A percentile compares a stretch with the other conserved stretches of the same genome.
These are phyloP conservation scores for Riptortus pedestris DNA, from an alignment of 1,140 invertebrate genomes.

Conservation along the genomic window DNA sequence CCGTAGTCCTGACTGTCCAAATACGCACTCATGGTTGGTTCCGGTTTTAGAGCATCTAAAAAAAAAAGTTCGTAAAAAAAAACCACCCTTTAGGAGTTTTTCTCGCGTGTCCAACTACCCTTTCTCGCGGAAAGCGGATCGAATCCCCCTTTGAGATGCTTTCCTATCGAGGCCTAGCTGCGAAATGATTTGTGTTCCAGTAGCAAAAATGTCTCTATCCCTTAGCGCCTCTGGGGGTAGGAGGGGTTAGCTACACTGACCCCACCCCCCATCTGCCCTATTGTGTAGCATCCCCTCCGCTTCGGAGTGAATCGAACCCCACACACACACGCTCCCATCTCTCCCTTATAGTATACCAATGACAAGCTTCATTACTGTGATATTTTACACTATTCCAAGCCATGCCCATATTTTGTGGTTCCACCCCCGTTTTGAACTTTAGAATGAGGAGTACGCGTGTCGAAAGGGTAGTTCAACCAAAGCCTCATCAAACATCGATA, in stretches of 20 bases:
- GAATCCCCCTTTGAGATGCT: conserved; percentile 18
- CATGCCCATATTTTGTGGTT: too few species aligned
- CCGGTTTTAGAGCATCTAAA: not conserved
- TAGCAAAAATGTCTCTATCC: conserved; percentile 24
- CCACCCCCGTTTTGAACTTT: too few species aligned
- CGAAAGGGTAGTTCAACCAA: too few species aligned
- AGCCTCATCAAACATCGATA: too few species aligned
- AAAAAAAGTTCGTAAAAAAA: not conserved
- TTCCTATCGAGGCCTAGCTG: not conserved
- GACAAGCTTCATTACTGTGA: conserved; percentile 27
- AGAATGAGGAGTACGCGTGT: too few species aligned
- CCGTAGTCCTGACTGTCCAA: conserved; percentile 3
- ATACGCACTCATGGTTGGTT: not conserved
- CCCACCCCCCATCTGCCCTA: conserved; percentile 26
- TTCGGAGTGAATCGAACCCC: not conserved
- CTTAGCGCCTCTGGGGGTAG: not conserved
- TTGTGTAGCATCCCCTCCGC: conserved; percentile 18
- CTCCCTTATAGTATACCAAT: conserved; percentile 24
- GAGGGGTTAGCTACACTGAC: too few species aligned
- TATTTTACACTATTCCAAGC: conserved; percentile 23
- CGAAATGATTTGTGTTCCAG: conserved; percentile 21
- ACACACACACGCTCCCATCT: conserved; percentile 7
- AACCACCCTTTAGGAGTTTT: too few species aligned
- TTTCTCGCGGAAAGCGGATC: conserved; percentile 6
- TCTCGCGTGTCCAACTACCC: not conserved